Conservation (phyloP, 2,797 vertebrate species). For the Acrossocheilus fasciatus region DNA sequence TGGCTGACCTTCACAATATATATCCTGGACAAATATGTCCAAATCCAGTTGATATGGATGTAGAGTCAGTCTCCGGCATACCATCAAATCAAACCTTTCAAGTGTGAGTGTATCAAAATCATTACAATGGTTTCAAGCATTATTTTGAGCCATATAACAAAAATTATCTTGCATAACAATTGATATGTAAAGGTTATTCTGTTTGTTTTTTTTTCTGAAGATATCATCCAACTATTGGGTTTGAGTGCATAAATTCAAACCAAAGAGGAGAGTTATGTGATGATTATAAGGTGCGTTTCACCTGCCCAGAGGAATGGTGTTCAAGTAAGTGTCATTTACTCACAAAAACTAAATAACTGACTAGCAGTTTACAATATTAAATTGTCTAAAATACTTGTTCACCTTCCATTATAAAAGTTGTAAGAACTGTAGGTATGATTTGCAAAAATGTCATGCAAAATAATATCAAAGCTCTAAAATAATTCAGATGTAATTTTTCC, state of each 20-base stretch:
- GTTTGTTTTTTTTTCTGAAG: background rate
- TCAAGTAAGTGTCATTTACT: constrained; percentile 53
- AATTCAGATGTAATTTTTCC: background rate
- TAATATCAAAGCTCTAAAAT: background rate
- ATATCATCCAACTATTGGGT: constrained; percentile 52
- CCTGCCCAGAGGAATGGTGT: constrained; percentile 66
- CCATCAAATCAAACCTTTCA: constrained; percentile 60
- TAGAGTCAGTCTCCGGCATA: constrained; percentile 59
- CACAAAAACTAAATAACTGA: background rate
- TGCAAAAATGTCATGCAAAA: background rate
- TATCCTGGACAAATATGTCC: constrained; percentile 63
- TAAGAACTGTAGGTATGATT: background rate
- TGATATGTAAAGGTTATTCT: background rate
- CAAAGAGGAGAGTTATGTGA: constrained; percentile 43
- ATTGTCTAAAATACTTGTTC: background rate
- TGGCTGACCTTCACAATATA: constrained; percentile 52
- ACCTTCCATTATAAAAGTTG: background rate
- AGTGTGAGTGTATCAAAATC: constrained; percentile 47
- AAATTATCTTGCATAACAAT: background rate
- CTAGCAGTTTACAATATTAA: background rate
- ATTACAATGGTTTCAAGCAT: background rate
- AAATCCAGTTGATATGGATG: constrained; percentile 66
- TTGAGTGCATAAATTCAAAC: constrained; percentile 65
- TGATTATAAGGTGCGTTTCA: constrained; percentile 67
- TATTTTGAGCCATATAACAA: background rate